phyloP scores from a whole-genome alignment of 2,888 invertebrate genomes.

The Rotaria magnacalcarata region DNA sequence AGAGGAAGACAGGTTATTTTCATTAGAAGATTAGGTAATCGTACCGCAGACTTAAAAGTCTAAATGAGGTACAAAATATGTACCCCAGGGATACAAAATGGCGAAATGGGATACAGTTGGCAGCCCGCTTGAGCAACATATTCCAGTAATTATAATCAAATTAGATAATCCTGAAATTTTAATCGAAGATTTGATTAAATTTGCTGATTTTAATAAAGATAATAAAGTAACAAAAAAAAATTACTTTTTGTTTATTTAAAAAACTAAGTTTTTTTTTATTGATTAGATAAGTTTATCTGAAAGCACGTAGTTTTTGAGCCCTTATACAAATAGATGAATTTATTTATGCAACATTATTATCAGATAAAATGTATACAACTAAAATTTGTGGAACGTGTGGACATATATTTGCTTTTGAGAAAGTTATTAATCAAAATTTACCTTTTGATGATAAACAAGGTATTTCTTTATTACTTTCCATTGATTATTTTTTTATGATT shows the following conservation, averaged over 20 bases:
- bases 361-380: neutral
- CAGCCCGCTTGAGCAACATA: neutral
- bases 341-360: neutral
- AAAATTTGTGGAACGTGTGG: neutral
- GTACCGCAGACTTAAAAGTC: too few relatives aligned
- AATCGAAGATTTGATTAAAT: neutral
- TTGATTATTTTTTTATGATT: neutral
- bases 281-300: neutral
- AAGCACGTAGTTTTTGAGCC: neutral
- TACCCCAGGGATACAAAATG: too few relatives aligned
- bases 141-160: neutral
- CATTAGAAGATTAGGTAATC: too few relatives aligned
- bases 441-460: neutral
- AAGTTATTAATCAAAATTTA: neutral
- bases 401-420: neutral
- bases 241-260: neutral
- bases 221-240: neutral
- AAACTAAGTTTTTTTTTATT: neutral
- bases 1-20: too few relatives aligned
- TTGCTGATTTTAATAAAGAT: conserved; percentile 3
- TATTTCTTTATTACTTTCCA: neutral
- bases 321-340: conserved; percentile 18
- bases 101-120: too few relatives aligned
- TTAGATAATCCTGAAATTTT: neutral
- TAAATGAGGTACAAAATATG: too few relatives aligned